Evolutionary conservation across 2,888 invertebrate genomes (phyloP), one percentile per base, ranked within the genome.

Genomic region (Erannis defoliaria): DNA sequence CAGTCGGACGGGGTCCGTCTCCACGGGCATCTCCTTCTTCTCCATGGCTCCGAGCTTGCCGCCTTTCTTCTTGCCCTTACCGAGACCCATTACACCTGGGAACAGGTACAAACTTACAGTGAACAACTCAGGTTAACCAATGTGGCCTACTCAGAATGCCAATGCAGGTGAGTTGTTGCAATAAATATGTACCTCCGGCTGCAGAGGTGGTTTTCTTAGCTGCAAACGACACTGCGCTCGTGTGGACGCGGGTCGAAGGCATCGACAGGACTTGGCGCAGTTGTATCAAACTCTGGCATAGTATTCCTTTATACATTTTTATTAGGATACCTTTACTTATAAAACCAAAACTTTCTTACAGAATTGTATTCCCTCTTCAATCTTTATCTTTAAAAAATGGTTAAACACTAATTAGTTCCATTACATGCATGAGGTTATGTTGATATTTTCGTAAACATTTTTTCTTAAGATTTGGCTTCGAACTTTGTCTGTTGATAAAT

Each of bases 1-100:
- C 26, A 99, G 91, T 81, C 95, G 96, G 21, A 95, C 86, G 0
- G 96, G 94, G 88, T 99, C 98, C 0, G 95, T 97, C 91, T 98
- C 98, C 1, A 98, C 98, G 0, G 97, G 96, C 63, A 98, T 83
- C 31, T 94, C 88, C 75, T 94, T 95, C 84, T 97, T 97, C 78
- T 97, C 96, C 75, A 95, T 91, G 9, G 94, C 76, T 0, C 95
- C 94, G 2, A 94, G 72, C 84, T 95, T 95, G 10, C 94, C 95
- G 0, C 87, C 76, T 77, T 95, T 95, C 81, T 95, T 95, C 74
- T 95, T 96, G 23, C 93, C 92, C 63, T 92, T 93, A 18, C 93
- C 93, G n/a, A 93, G 77, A 0, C 93, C 93, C 85, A 93, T 84
- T n/a, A 93, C 91, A 68, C 92, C 92, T 93, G 75, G 0, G 1